Conservation (phyloP, 2,113 vertebrate species). For the rabbit (Oryctolagus cuniculus) region mOryCun1.1 NC_091450.1:36949501-36950000, state of each 20-base stretch:
- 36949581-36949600: no score
- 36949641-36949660: neutral
- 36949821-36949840: constrained; percentile 69
- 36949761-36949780: neutral
- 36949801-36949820: constrained; percentile 48
- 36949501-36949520: no score
- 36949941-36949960: neutral
- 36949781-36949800: neutral
- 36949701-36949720: neutral
- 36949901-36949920: constrained; percentile 47
- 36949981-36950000: constrained; percentile 28
- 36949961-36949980: neutral
- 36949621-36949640: neutral
- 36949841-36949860: constrained; percentile 60
- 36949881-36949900: constrained; percentile 59
- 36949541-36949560: neutral
- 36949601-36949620: no score
- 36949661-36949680: neutral
- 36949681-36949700: neutral
- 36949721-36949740: no score
- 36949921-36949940: constrained; percentile 23
- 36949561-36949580: no score
- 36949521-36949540: no score
- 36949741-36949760: no score
- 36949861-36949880: constrained; percentile 67